These are phyloP conservation scores for Mimumesa dahlbomi DNA, from an alignment of 2,888 invertebrate genomes.

Conservation along the genomic window DNA sequence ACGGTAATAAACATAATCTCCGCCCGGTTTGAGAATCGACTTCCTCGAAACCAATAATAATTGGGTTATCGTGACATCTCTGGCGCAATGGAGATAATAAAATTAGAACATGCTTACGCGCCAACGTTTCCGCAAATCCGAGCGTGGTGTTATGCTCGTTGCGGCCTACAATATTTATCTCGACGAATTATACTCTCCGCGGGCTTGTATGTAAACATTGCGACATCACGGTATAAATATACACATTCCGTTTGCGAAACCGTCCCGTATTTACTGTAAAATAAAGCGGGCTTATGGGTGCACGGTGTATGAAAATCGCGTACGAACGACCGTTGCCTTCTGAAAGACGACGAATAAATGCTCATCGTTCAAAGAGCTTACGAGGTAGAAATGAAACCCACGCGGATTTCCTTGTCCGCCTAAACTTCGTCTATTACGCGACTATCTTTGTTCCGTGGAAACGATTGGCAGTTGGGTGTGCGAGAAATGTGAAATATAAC, in stretches of 20 bases:
- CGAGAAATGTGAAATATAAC: constrained; percentile 31
- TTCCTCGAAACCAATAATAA: constrained; percentile 5
- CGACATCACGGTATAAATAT: too few species aligned
- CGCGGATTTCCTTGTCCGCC: constrained; percentile 25
- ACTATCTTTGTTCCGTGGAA: constrained; percentile 37
- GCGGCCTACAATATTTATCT: too few species aligned
- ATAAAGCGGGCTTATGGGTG: too few species aligned
- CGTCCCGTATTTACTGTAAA: too few species aligned
- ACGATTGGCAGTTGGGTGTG: background rate
- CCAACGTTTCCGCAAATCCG: constrained; percentile 1
- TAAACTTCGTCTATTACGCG: constrained; percentile 29
- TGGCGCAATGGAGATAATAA: constrained; percentile 3
- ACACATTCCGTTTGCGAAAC: too few species aligned
- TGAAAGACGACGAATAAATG: constrained; percentile 26
- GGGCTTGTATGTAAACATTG: too few species aligned
- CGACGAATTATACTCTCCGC: too few species aligned
- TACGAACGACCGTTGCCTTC: too few species aligned
- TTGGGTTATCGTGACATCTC: constrained; percentile 20
- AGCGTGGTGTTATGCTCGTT: too few species aligned
- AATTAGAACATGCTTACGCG: constrained; percentile 3
- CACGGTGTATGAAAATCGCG: too few species aligned
- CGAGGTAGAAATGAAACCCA: constrained; percentile 54
- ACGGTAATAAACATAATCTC: background rate
- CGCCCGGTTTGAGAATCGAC: background rate
- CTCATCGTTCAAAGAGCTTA: constrained; percentile 38